A percentile compares a stretch with the other conserved stretches of the same genome.
These are phyloP conservation scores for Anthopleura xanthogrammica DNA, from an alignment of 92 coral and sea anemone species.

Conservation along the genomic window DNA sequence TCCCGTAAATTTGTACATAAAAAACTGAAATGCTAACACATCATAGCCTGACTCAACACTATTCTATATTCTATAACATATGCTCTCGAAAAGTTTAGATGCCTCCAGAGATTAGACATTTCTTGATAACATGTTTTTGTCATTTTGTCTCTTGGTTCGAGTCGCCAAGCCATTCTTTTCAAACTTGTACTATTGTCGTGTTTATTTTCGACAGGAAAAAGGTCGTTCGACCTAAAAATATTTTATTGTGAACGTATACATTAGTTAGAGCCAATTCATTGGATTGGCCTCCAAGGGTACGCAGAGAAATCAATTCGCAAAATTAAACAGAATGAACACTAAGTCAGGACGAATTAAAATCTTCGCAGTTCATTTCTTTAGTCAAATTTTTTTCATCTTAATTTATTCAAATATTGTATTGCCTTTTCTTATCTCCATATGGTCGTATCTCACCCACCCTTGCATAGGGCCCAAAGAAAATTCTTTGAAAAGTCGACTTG, in stretches of 20 bases:
- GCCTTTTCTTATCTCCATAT: slow-evolving; percentile 7
- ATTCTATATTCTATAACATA: slow-evolving; percentile 6
- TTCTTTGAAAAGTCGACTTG: slow-evolving; percentile 18
- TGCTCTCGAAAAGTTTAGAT: slow-evolving; percentile 16
- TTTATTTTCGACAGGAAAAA: slow-evolving; percentile 13
- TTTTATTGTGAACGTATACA: slow-evolving; percentile 9
- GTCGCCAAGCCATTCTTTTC: background rate
- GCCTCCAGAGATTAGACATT: slow-evolving; percentile 5
- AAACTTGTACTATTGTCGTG: slow-evolving; percentile 13
- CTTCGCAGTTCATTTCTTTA: slow-evolving; percentile 18
- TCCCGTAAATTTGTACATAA: slow-evolving; percentile 50
- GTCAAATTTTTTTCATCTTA: slow-evolving; percentile 26
- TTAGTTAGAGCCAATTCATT: slow-evolving; percentile 16
- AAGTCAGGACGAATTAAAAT: slow-evolving; percentile 17
- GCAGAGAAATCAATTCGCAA: slow-evolving; percentile 32
- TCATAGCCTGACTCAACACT: background rate
- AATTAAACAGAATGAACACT: slow-evolving; percentile 48
- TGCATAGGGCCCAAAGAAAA: slow-evolving; percentile 13
- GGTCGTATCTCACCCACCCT: slow-evolving; percentile 8
- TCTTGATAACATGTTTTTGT: slow-evolving; percentile 12
- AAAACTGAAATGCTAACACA: slow-evolving; percentile 39
- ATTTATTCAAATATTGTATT: slow-evolving; percentile 3
- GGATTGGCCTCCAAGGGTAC: slow-evolving; percentile 20
- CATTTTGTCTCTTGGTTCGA: background rate
- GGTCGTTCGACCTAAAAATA: background rate